A percentile compares a stretch with the other conserved stretches of the same genome.
phyloP scores from a whole-genome alignment of 1,140 invertebrate genomes.

The Caenorhabditis latens region DNA sequence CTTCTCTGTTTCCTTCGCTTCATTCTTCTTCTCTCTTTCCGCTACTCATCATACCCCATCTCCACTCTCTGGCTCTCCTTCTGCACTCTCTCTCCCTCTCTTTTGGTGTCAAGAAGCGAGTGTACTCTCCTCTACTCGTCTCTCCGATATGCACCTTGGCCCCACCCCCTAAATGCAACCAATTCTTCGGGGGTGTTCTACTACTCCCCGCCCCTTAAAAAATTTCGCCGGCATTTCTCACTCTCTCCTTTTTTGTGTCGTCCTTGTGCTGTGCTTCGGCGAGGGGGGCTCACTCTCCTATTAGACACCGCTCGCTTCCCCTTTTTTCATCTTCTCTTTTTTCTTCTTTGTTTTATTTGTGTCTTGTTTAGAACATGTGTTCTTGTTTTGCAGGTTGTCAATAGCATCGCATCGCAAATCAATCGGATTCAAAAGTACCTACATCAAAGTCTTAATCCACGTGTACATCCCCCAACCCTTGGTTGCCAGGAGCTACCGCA shows the following conservation, averaged over 20 bases:
- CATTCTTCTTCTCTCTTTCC: not conserved
- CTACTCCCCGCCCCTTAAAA: not conserved
- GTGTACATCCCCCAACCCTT: too few relatives aligned
- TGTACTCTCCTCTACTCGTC: not conserved
- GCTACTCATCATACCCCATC: not conserved
- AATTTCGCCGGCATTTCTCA: not conserved
- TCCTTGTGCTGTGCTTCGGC: not conserved
- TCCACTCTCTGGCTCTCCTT: not conserved
- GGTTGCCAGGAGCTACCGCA: too few relatives aligned
- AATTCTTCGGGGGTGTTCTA: not conserved
- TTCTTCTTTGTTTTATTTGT: not conserved
- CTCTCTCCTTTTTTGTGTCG: not conserved
- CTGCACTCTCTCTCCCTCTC: not conserved
- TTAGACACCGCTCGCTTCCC: not conserved
- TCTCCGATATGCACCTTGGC: not conserved
- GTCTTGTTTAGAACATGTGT: not conserved
- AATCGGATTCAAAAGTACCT: too few relatives aligned
- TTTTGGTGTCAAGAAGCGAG: slow-evolving; percentile 7
- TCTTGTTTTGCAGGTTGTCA: not conserved
- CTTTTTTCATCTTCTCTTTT: not conserved
- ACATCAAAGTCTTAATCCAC: too few relatives aligned
- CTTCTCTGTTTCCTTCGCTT: not conserved
- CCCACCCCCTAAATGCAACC: not conserved
- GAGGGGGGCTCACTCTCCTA: not conserved
- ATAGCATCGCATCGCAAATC: not conserved